Conservation (phyloP, 2,797 vertebrate species). For the Sus cebifrons region DNA sequence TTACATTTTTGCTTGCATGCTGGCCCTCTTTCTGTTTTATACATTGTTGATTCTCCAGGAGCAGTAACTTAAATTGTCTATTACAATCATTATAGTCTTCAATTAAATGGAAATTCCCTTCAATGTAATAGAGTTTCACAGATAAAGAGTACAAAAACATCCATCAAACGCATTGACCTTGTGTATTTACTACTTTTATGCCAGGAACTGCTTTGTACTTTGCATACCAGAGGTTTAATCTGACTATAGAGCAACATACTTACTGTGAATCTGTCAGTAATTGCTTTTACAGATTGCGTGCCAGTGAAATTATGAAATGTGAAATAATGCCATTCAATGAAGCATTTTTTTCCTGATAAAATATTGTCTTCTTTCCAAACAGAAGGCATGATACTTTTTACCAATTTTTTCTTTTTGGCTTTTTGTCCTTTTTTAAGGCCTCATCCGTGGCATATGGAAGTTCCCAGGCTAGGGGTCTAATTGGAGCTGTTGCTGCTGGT, state of each 20-base stretch:
- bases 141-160: conserved; percentile 1
- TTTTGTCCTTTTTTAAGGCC: too few species aligned
- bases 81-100: conserved; percentile 38
- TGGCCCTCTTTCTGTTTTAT: background rate
- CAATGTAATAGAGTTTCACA: background rate
- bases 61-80: background rate
- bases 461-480: too few species aligned
- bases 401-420: background rate
- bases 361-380: background rate
- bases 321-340: background rate
- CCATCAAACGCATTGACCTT: background rate
- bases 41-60: background rate
- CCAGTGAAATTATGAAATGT: background rate
- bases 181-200: background rate
- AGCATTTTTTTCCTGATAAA: background rate
- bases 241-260: conserved; percentile 27
- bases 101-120: background rate
- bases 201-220: background rate
- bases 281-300: background rate
- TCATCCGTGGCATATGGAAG: too few species aligned
- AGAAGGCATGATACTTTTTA: background rate
- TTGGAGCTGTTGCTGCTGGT: too few species aligned
- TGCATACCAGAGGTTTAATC: background rate
- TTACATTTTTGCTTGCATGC: background rate
- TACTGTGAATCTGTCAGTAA: background rate